These are phyloP conservation scores for Etia nguti DNA, from an alignment of 2,113 vertebrate genomes.

Conservation along the genomic window DNA sequence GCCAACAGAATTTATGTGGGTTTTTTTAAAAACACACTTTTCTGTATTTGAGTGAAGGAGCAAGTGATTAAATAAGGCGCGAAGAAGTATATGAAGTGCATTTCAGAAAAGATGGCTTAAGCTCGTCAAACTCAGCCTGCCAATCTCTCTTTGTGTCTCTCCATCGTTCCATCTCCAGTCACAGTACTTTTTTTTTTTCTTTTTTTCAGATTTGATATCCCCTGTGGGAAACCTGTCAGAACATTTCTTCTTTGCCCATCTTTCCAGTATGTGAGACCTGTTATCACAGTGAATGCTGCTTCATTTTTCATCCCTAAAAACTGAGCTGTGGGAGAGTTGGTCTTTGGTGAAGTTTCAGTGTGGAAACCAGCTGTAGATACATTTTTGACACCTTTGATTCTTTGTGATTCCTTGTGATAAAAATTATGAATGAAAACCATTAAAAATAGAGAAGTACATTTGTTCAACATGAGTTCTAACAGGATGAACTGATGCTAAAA, in stretches of 20 bases:
- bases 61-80: background rate
- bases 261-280: background rate
- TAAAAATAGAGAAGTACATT: background rate
- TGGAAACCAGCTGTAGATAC: background rate
- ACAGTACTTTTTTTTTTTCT: background rate
- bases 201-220: conserved; percentile 4
- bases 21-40: rapidly evolving
- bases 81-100: background rate
- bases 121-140: background rate
- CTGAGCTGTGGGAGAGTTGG: background rate
- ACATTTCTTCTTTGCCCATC: background rate
- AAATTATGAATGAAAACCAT: background rate
- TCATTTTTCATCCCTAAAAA: conserved; percentile 14
- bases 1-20: background rate
- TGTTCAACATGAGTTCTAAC: background rate
- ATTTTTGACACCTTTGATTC: conserved; percentile 17
- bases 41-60: background rate
- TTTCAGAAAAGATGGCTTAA: background rate
- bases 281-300: conserved; percentile 14
- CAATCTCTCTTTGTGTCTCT: background rate
- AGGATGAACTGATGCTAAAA: background rate
- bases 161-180: background rate
- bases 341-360: background rate
- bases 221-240: conserved; percentile 23
- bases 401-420: background rate